Conservation (phyloP, 2,113 vertebrate genomes). For the Dolichotis patagonum region DNA sequence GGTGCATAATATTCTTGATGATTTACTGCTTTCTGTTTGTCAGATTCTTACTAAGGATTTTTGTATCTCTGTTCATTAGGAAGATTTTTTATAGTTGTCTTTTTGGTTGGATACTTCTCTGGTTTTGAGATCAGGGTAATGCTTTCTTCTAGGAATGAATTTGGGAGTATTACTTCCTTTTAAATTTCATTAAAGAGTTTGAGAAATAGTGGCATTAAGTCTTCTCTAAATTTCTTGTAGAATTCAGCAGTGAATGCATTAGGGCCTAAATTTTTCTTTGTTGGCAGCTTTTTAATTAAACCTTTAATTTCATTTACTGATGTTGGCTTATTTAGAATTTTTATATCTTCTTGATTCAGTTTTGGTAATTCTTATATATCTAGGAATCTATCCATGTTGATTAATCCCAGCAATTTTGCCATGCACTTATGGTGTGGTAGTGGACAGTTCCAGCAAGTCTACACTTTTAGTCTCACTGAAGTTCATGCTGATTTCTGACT, state of each 20-base stretch:
- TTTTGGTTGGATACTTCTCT: not conserved
- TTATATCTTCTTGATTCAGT: not conserved
- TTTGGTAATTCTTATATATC: not conserved
- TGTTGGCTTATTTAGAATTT: not conserved
- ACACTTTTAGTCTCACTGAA: not conserved
- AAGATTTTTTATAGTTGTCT: not conserved
- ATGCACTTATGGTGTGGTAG: not conserved
- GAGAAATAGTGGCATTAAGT: not conserved
- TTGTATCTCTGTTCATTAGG: not conserved
- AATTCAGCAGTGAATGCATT: too few relatives aligned
- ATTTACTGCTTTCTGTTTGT: not conserved
- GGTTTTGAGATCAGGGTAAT: not conserved
- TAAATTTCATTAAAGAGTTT: not conserved
- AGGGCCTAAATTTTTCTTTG: not conserved
- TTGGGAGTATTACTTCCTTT: not conserved
- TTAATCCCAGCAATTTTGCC: not conserved
- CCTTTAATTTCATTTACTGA: not conserved
- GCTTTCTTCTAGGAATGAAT: not conserved
- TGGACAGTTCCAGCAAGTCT: not conserved
- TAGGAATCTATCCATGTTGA: not conserved
- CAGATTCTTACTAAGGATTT: not conserved
- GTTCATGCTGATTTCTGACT: not conserved
- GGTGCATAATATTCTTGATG: not conserved
- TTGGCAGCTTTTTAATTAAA: not conserved
- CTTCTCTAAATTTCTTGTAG: not conserved